These are phyloP conservation scores for Micronycteris hirsuta DNA, from an alignment of 2,113 vertebrate species.

Conservation along the genomic window DNA sequence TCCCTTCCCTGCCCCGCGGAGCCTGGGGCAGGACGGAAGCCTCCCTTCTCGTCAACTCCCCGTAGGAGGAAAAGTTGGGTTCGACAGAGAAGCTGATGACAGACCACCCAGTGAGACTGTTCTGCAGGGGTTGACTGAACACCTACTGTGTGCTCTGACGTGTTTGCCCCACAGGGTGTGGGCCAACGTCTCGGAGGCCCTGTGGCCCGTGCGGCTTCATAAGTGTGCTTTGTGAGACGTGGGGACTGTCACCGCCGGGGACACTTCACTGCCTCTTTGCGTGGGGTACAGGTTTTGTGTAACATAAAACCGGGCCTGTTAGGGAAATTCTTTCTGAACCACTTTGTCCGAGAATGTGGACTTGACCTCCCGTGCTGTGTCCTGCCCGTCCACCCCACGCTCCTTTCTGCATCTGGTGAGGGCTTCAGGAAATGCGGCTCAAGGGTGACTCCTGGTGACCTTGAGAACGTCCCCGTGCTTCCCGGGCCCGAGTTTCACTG, in stretches of 20 bases:
- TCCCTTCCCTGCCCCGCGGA: background rate
- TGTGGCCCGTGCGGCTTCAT: background rate
- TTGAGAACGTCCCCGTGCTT: slow-evolving; percentile 39
- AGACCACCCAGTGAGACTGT: background rate
- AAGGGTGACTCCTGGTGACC: slow-evolving; percentile 50
- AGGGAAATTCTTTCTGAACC: background rate
- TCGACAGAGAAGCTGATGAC: background rate
- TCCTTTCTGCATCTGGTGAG: background rate
- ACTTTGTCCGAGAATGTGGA: background rate
- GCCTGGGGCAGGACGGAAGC: background rate
- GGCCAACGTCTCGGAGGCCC: background rate
- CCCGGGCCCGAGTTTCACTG: slow-evolving; percentile 58
- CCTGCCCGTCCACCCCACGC: background rate
- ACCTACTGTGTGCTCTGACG: background rate
- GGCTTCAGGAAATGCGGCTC: slow-evolving; percentile 29
- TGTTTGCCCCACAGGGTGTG: background rate
- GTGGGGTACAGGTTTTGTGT: background rate
- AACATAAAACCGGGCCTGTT: background rate
- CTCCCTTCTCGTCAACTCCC: background rate
- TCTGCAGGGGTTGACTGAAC: background rate
- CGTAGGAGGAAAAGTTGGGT: background rate
- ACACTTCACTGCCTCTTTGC: background rate
- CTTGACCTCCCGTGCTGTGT: background rate
- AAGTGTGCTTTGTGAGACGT: background rate
- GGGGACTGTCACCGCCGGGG: background rate